A percentile compares a stretch with the other conserved stretches of the same genome.
Evolutionary conservation across 35 echinoderm and acorn worm species (phyloP).

Genomic region (Eucidaris tribuloides): DNA sequence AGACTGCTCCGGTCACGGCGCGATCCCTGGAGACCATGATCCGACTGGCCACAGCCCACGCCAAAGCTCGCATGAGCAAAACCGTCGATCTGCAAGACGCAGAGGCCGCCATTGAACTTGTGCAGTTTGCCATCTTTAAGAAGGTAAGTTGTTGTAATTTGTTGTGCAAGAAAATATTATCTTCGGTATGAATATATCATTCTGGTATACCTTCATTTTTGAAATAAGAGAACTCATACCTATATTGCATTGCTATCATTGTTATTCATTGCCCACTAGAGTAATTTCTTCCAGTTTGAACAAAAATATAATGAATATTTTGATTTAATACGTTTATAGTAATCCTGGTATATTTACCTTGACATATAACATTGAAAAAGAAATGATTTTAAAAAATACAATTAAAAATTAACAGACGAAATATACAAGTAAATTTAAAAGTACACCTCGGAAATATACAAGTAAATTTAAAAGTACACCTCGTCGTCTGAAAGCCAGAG

Average conservation of each 20-base stretch:
- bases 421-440: no score
- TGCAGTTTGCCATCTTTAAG: constrained; percentile 99
- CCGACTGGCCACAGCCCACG: constrained; percentile 86
- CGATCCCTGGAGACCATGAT: constrained; percentile 91
- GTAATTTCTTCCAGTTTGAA: no score
- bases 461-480: no score
- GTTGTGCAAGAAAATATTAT: not conserved
- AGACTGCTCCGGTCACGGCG: constrained; percentile 95
- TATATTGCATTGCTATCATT: not conserved
- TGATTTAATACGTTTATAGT: no score
- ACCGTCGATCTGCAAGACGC: constrained; percentile 91
- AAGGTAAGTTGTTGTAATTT: constrained; percentile 30
- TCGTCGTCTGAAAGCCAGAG: no score
- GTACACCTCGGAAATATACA: no score
- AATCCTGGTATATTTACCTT: no score
- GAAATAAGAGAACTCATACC: not conserved
- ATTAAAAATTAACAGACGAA: no score
- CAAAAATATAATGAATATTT: no score
- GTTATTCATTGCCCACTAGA: not conserved
- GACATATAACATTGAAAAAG: no score
- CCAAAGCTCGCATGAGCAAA: constrained; percentile 89
- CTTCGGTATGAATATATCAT: not conserved
- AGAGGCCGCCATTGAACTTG: constrained; percentile 80
- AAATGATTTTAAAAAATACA: no score
- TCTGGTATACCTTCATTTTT: not conserved